Base-by-base conservation (phyloP, 1,140 invertebrate genomes). In the Lordiphosa collinella region DNA sequence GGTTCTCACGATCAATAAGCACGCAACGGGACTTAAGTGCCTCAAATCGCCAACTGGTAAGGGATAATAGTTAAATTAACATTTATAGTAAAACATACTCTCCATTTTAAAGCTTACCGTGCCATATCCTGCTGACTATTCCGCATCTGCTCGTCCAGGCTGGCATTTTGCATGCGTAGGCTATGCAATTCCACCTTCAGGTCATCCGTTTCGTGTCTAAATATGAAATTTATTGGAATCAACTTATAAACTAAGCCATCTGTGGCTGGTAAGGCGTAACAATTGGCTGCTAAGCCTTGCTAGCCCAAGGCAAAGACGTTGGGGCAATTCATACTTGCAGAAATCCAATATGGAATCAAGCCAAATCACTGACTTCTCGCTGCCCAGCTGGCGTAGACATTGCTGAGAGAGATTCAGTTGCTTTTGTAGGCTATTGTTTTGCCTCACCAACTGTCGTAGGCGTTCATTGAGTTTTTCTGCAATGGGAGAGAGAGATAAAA, bases 161-260 rank as follows among this genome's bases (percentile, higher is more conserved):
- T 73, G 34, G 79, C 79, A 56, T 88, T 89, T 46, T 89, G 79
- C 34, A 89, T 67, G 35, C 73, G 73, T 57, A 75, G 54, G 53
- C 68, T 76, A 22, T 78, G 76, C 11, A 89, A 41, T 52, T 89
- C 72, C 34, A 43, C 40, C 65, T 88, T 89, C 46, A 89, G 57
- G 36, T 89, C 84, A 32, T 79, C 80, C n/a, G 84, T 89, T 78
- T 89, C 88, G 58, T 74, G 78, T 75, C 88, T 89, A 88, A 69
- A 87, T 60, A 56, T 49, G 16, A 49, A 37, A 50, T 37, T 36
- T 22, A 58, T 61, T 55, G 52, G 62, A 56, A 57, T 61, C 52
- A 59, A 53, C 50, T 52, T 43, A 47, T 32, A 53, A 60, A 60
- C 35, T 52, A 36, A 51, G 5, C 34, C 18, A 61, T 46, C 50